Evolutionary conservation across 2,888 invertebrate genomes (phyloP).

Genomic region (Diloba caeruleocephala): DNA sequence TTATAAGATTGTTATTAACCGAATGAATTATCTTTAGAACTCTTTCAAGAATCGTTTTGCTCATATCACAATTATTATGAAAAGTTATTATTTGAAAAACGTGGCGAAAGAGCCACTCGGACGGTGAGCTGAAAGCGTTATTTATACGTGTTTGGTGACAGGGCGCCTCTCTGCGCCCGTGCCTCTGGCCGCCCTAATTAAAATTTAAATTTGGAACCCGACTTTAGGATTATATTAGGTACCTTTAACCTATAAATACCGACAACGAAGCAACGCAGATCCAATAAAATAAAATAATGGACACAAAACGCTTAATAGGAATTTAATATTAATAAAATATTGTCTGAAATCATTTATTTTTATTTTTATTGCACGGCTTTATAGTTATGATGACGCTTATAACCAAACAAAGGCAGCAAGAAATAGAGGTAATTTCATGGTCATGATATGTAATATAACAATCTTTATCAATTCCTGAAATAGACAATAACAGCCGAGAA

Average conservation of each 20-base stretch:
- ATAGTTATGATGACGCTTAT: background rate
- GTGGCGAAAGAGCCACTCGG: constrained; percentile 48
- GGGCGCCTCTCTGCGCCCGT: constrained; percentile 65
- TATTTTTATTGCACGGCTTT: background rate
- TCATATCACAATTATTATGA: constrained; percentile 50
- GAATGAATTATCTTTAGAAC: constrained; percentile 23
- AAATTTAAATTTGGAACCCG: constrained; percentile 78
- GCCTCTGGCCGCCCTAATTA: constrained; percentile 76
- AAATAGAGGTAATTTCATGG: background rate
- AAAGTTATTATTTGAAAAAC: constrained; percentile 50
- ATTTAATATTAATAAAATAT: constrained; percentile 8
- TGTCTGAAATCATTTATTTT: background rate
- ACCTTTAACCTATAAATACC: constrained; percentile 53
- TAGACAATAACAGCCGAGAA: background rate
- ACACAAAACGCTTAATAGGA: constrained; percentile 8
- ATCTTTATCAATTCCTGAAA: constrained; percentile 15
- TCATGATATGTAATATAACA: background rate
- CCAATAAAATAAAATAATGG: constrained; percentile 32
- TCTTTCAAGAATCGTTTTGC: constrained; percentile 22
- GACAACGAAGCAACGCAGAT: constrained; percentile 27
- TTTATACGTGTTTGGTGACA: constrained; percentile 78
- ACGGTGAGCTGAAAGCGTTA: constrained; percentile 71
- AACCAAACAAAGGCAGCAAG: constrained; percentile 2
- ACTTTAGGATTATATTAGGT: constrained; percentile 63
- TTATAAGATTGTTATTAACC: constrained; percentile 25